Evolutionary conservation across 2,797 vertebrate genomes (phyloP), one percentile per base, ranked within the genome.

Genomic region (Coreius guichenoti): DNA sequence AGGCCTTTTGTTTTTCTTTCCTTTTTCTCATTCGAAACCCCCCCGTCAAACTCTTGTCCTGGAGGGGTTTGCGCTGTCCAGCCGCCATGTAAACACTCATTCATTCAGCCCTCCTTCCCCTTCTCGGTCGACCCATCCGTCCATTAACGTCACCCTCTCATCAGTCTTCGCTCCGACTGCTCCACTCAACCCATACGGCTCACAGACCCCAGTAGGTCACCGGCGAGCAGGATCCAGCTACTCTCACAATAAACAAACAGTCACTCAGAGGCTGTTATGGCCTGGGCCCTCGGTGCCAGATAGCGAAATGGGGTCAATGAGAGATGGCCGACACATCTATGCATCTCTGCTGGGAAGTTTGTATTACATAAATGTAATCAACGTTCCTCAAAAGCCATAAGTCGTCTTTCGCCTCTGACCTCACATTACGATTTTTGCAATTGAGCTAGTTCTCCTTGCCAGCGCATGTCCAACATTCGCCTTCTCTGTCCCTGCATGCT

Each of bases 181-280:
- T 84, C 90, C 84, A 89, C 90, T 93, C 90, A 83, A 91, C 90
- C 91, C 93, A 92, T 90, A 92, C 87, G 47, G 89, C 91, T 93
- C 92, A 91, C 90, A 92, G 91, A 90, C 89, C 89, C 89, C 86
- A 91, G 88, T 91, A 86, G 92, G 92, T 91, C 93, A 92, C 84
- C 89, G 90, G 85, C 86, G 87, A 89, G 87, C 86, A 87, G 81
- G 87, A 88, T 79, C 86, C 81, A 77, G 90, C 84, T 92, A 93
- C 92, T 88, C 90, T 93, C 92, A 93, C 91, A 92, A 92, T 95
- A 95, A 95, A 95, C 94, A 96, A 95, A 96, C 93, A 94, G 83
- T 86, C 87, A 86, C 86, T 89, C 87, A 84, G 89, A 91, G 90
- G 89, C 92, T 93, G 94, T 95, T 90, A 84, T 90, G 89, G 86